Evolutionary conservation across 2,797 vertebrate species (phyloP).

Genomic region (Falco columbarius): DNA sequence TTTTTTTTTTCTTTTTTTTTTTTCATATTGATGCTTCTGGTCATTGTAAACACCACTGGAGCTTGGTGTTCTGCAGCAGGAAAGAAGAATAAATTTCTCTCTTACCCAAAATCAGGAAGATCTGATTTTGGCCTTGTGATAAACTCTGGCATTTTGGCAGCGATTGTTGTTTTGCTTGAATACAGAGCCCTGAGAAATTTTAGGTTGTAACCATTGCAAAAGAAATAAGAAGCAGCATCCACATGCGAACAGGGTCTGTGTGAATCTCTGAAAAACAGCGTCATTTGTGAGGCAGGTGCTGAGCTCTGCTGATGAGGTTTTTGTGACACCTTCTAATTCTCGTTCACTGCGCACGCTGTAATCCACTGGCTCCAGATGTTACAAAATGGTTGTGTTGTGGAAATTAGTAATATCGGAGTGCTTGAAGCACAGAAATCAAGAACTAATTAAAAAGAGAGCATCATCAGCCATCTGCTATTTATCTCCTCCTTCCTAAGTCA

Average conservation of each 20-base stretch:
- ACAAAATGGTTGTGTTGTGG: background rate
- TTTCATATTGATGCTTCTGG: background rate
- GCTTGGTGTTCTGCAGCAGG: constrained; percentile 6
- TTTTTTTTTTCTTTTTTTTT: background rate
- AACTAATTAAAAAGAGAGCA: background rate
- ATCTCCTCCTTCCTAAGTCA: background rate
- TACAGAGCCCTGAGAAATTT: background rate
- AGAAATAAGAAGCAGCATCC: background rate
- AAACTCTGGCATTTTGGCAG: background rate
- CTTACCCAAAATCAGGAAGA: background rate
- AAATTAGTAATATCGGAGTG: background rate
- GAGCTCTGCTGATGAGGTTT: background rate
- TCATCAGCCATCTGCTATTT: constrained; percentile 29
- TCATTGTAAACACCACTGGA: background rate
- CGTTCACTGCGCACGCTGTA: background rate
- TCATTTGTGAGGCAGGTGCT: background rate
- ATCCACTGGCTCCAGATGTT: background rate
- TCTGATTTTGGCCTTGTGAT: constrained; percentile 6
- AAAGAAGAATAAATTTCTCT: background rate
- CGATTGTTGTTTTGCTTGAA: background rate
- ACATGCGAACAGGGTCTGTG: background rate
- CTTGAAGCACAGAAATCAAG: constrained; percentile 12
- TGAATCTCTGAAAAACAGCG: background rate
- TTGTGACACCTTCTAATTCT: background rate
- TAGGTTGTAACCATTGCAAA: background rate